Percentiles rank a stretch among this genome's conserved stretches.
phyloP scores from a whole-genome alignment of 2,888 invertebrate species.

The Scaptomyza reducta region DNA sequence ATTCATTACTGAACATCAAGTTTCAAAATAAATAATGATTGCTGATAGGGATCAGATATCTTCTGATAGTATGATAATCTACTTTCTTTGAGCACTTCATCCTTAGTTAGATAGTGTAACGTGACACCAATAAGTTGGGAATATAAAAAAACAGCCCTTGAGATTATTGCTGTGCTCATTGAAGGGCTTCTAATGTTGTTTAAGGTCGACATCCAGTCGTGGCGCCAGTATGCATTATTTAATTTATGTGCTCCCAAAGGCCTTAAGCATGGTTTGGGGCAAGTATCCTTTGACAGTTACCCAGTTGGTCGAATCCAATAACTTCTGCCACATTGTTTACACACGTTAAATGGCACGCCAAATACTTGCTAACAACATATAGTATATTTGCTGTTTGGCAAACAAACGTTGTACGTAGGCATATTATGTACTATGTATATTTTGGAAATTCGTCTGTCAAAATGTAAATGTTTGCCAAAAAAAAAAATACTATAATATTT shows the following conservation, averaged over 20 bases:
- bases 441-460: no score
- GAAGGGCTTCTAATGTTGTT: neutral
- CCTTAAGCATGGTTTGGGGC: neutral
- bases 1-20: neutral
- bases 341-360: conserved; percentile 17
- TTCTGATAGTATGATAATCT: neutral
- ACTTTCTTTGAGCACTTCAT: neutral
- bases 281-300: neutral
- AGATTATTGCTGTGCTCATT: neutral
- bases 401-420: neutral
- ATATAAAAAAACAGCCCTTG: neutral
- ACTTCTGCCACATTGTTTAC: conserved; percentile 28
- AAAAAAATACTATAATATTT: conserved; percentile 1
- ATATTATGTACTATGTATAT: neutral
- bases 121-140: neutral
- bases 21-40: neutral
- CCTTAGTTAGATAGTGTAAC: neutral
- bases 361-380: conserved; percentile 22
- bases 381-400: neutral
- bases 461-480: conserved; percentile 31
- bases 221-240: conserved; percentile 1
- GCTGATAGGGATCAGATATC: neutral
- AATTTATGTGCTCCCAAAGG: conserved; percentile 1
- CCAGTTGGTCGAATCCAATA: conserved; percentile 17
- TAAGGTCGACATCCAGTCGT: neutral